Percentiles rank a stretch among this genome's conserved stretches.
Conservation (phyloP, 2,113 vertebrate genomes). For the Cygnus buccinator region DNA sequence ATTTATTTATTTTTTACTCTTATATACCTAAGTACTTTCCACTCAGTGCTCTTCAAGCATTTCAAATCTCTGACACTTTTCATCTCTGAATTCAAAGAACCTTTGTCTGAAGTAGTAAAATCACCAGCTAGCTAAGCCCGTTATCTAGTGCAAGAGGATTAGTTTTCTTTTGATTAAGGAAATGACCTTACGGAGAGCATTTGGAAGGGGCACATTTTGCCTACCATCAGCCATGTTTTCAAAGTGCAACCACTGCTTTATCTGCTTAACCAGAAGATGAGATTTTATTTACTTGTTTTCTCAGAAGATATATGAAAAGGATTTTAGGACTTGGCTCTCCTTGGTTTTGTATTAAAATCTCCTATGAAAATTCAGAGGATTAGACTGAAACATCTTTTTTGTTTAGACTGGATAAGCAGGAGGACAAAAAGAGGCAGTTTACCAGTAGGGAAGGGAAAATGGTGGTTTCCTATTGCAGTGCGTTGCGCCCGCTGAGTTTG, state of each 20-base stretch:
- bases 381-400: neutral
- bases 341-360: neutral
- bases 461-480: fast-evolving
- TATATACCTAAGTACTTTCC: neutral
- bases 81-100: slow-evolving; percentile 43
- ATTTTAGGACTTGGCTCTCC: neutral
- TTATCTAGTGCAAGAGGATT: slow-evolving; percentile 37
- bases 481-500: neutral
- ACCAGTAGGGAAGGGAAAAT: neutral
- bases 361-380: neutral
- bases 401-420: neutral
- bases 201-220: neutral
- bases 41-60: neutral
- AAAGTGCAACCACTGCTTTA: neutral
- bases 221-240: neutral
- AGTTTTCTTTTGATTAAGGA: slow-evolving; percentile 22
- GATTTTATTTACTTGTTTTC: slow-evolving; percentile 11
- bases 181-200: neutral
- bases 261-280: neutral
- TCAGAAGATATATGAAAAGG: neutral
- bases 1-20: neutral
- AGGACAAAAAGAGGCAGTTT: neutral
- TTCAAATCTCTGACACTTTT: slow-evolving; percentile 49
- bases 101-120: slow-evolving; percentile 59
- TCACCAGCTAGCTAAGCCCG: slow-evolving; percentile 15